Base-by-base conservation (phyloP, 2,113 vertebrate species). In the Perca fluviatilis region DNA sequence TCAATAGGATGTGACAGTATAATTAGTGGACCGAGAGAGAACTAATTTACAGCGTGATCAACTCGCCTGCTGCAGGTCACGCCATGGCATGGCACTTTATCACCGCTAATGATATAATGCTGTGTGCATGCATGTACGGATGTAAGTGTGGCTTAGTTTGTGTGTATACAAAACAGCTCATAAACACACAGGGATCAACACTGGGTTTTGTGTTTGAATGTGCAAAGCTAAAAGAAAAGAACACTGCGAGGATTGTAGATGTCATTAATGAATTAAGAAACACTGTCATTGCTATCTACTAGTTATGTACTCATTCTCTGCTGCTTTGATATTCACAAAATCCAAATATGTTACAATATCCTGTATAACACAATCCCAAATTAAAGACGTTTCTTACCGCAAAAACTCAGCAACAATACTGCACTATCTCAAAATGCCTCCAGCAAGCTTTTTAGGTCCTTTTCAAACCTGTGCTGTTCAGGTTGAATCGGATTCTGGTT, bases 31-130 rank as follows among this genome's bases (percentile, higher is more conserved):
- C 70, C 68, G 36, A 71, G 79, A 76, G 77, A 77, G 70, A 54
- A 85, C 87, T 90, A 92, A 94, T 85, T 89, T 92, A 93, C 86
- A 82, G 86, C 43, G 9, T 70, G 86, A 93, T 90, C 86, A 90
- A 77, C 74, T 69, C 16, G 36, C 74, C 74, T 61, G 91, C 87
- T 79, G 86, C 77, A 86, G 92, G 92, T 93, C 86, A 89, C 51
- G 76, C 72, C 80, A 78, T 56, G 23, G 69, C 73, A 23, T 40
- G 58, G 72, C 82, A 90, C 82, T 93, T 92, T 86, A 92, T 93
- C 89, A 91, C 80, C 25, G 33, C 85, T 93, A 91, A 93, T 91
- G 85, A 93, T 70, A 77, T 85, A 83, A 85, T 77, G 69, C 16
- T 14, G 46, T 73, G 30, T 84, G 51, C 12, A 33, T 65, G 61